phyloP scores from a whole-genome alignment of 1,140 invertebrate species.

The Zelostemma sp. region DNA sequence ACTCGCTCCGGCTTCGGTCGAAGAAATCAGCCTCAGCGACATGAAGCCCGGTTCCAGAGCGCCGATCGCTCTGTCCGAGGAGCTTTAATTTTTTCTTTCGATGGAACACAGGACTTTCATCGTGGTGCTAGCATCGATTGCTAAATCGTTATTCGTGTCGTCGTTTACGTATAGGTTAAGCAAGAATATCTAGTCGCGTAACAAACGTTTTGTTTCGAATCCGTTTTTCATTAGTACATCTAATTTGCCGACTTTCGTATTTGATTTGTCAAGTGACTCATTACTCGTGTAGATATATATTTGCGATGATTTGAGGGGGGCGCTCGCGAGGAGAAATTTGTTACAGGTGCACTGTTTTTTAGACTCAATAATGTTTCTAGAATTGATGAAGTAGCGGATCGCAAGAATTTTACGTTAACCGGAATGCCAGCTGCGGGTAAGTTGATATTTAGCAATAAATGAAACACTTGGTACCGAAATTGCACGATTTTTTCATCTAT shows the following conservation, averaged over 20 bases:
- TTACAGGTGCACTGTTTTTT: not conserved
- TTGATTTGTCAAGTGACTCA: not conserved
- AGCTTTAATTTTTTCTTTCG: slow-evolving; percentile 68
- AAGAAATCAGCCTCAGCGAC: slow-evolving; percentile 74
- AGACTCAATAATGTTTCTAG: not conserved
- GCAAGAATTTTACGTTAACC: not conserved
- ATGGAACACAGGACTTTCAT: not conserved
- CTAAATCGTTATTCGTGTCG: not conserved
- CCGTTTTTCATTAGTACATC: not conserved
- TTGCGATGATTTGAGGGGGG: too few relatives aligned
- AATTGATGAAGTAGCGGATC: not conserved
- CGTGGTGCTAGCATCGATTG: not conserved
- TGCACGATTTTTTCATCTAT: not conserved
- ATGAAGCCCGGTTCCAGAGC: slow-evolving; percentile 74
- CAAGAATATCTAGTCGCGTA: too few relatives aligned
- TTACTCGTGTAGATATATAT: not conserved
- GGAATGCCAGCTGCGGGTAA: not conserved
- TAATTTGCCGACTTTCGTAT: not conserved
- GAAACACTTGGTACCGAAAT: not conserved
- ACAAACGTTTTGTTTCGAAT: too few relatives aligned
- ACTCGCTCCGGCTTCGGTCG: slow-evolving; percentile 75
- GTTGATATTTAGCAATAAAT: not conserved
- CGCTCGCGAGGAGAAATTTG: not conserved
- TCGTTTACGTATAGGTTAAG: too few relatives aligned
- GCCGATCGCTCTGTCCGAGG: slow-evolving; percentile 76